Conservation (phyloP, 2,113 vertebrate genomes). For the Noturus placidus region DNA sequence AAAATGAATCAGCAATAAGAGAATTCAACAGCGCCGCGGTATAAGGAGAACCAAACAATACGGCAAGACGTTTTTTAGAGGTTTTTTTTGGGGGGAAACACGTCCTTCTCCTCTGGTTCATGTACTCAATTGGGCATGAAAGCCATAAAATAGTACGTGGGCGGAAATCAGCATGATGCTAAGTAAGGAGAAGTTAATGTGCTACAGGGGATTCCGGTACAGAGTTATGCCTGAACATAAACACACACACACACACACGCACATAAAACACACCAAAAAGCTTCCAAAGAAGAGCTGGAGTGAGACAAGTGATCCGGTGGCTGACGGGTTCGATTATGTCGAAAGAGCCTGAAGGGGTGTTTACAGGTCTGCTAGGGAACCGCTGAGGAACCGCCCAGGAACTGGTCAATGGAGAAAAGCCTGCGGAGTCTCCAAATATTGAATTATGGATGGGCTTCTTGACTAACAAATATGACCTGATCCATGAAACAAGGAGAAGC, state of each 20-base stretch:
- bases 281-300: conserved; percentile 16
- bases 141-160: conserved; percentile 66
- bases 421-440: conserved; percentile 22
- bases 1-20: background rate
- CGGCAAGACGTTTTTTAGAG: background rate
- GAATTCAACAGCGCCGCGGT: background rate
- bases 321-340: conserved; percentile 35
- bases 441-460: conserved; percentile 25
- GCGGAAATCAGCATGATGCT: conserved; percentile 50
- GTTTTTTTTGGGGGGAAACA: background rate
- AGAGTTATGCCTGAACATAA: conserved; percentile 58
- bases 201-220: conserved; percentile 58
- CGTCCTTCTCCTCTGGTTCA: conserved; percentile 49
- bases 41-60: background rate
- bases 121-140: conserved; percentile 66
- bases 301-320: background rate
- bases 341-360: conserved; percentile 39
- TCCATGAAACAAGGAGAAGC: conserved; percentile 36
- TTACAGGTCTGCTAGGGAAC: conserved; percentile 26
- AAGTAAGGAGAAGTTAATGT: conserved; percentile 56
- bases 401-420: conserved; percentile 11
- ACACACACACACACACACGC: background rate
- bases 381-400: conserved; percentile 11
- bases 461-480: conserved; percentile 42
- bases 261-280: conserved; percentile 20